A percentile compares a stretch with the other conserved stretches of the same genome.
Conservation (phyloP, 2,797 vertebrate genomes). For the Arrhamphus sclerolepis region DNA sequence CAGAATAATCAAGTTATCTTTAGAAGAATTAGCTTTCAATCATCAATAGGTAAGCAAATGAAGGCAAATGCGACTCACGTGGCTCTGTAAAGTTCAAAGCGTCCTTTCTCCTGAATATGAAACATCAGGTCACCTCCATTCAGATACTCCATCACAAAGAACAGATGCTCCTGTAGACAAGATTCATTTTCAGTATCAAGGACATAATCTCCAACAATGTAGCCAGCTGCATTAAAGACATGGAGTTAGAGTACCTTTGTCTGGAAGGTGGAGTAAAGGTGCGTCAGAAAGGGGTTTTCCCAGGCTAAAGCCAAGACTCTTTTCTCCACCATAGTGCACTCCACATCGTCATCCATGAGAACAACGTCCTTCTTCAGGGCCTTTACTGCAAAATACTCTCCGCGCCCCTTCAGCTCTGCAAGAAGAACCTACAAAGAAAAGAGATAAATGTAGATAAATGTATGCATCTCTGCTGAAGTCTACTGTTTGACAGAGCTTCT, state of each 20-base stretch:
- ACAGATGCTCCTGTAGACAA: slow-evolving; percentile 90
- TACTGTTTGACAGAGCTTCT: background rate
- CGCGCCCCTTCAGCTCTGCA: slow-evolving; percentile 90
- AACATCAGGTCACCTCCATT: slow-evolving; percentile 98
- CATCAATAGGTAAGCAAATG: slow-evolving; percentile 5
- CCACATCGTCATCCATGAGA: slow-evolving; percentile 96
- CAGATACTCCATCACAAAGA: slow-evolving; percentile 99
- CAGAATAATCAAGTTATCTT: slow-evolving; percentile 30
- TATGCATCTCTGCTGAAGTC: background rate
- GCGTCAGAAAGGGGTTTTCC: slow-evolving; percentile 97
- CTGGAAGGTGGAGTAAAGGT: slow-evolving; percentile 95
- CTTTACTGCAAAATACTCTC: slow-evolving; percentile 94
- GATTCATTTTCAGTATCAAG: slow-evolving; percentile 17
- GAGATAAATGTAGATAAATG: background rate
- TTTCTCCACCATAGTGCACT: slow-evolving; percentile 99
- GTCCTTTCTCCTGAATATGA: slow-evolving; percentile 98
- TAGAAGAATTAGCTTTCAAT: slow-evolving; percentile 31
- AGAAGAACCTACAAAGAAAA: slow-evolving; percentile 87
- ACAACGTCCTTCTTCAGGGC: slow-evolving; percentile 98
- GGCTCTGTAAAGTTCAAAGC: slow-evolving; percentile 92
- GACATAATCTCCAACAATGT: background rate
- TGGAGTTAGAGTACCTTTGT: slow-evolving; percentile 84
- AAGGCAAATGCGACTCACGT: slow-evolving; percentile 81
- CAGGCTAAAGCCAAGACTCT: slow-evolving; percentile 93
- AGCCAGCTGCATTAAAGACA: background rate